Evolutionary conservation across 2,113 vertebrate species (phyloP), one percentile per base, ranked within the genome.

Genomic region (Heterocephalus glaber): DNA sequence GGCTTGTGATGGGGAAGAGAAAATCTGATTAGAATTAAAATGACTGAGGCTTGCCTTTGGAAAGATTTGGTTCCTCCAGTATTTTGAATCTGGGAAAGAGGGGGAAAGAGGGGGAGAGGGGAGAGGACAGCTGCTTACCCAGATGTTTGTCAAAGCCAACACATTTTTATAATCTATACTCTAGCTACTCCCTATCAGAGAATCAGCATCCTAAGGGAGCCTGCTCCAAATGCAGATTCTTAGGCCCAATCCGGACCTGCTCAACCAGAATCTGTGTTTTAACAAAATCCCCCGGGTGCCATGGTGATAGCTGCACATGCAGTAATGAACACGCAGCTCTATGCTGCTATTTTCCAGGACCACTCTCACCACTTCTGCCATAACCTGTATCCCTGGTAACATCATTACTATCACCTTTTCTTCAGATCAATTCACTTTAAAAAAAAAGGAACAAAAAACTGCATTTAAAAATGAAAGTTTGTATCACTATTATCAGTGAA

Each of bases 1-100:
- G 4, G 68, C 26, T 52, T 14, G 0, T 54, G 44, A 95, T 60
- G 30, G 28, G 30, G 86, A 84, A 85, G 83, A 91, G 86, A 19
- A 93, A 90, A 94, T 85, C n/a, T 49, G 66, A 74, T 93, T 92
- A 38, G 63, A 80, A 88, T 8, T 22, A 76, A 88, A 80, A 49
- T 41, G 56, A 54, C 72, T 12, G 52, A 22, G 63, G 52, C 35
- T 85, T 89, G 92, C 77, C 56, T 68, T 41, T 52, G 52, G 92
- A 83, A 95, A 38, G 44, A 68, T 33, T 93, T 76, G 65, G 77
- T 91, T 85, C 83, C 81, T 70, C 52, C 38, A 58, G 1, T 30
- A 82, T 28, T 81, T 47, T 60, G 66, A 65, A 49, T 79, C 38
- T 84, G n/a, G 72, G 92, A 90, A 22, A 33, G 52, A 33, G 58